Percentiles rank a stretch among this genome's conserved stretches.
Evolutionary conservation across 2,888 invertebrate genomes (phyloP).

Genomic region (Apotomis capreana): DNA sequence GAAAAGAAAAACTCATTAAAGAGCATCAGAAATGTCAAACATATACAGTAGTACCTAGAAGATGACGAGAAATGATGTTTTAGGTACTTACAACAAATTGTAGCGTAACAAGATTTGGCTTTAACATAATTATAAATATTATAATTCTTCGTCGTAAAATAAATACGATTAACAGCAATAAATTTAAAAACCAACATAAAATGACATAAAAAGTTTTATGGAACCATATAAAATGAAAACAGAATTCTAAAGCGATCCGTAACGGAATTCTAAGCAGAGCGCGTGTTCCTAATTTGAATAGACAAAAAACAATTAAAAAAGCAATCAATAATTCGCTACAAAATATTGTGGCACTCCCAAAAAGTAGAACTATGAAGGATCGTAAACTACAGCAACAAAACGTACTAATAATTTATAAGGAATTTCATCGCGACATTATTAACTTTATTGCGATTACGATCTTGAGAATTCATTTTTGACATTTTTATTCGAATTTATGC

Average conservation of each 20-base stretch:
- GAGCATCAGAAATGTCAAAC: no score
- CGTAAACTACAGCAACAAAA: constrained; percentile 74
- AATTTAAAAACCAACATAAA: background rate
- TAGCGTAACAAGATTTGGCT: no score
- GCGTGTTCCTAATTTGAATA: constrained; percentile 23
- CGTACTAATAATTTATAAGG: constrained; percentile 76
- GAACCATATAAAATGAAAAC: background rate
- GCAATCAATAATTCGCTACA: constrained; percentile 45
- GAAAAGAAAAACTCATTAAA: no score
- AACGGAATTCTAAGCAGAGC: constrained; percentile 21
- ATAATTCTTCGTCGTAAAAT: background rate
- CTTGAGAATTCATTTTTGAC: constrained; percentile 81
- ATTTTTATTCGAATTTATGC: constrained; percentile 82
- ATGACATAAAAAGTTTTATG: background rate
- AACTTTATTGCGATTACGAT: constrained; percentile 81
- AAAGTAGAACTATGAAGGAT: constrained; percentile 56
- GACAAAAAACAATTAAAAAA: constrained; percentile 39
- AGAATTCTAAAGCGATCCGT: constrained; percentile 11
- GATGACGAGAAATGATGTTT: no score
- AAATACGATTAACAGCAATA: background rate
- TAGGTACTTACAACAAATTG: no score
- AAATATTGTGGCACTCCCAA: constrained; percentile 46
- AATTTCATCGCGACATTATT: constrained; percentile 81
- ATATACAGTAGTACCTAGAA: no score
- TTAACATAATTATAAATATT: no score